Conservation (phyloP, 2,797 vertebrate genomes). For the Pipistrellus kuhlii region DNA sequence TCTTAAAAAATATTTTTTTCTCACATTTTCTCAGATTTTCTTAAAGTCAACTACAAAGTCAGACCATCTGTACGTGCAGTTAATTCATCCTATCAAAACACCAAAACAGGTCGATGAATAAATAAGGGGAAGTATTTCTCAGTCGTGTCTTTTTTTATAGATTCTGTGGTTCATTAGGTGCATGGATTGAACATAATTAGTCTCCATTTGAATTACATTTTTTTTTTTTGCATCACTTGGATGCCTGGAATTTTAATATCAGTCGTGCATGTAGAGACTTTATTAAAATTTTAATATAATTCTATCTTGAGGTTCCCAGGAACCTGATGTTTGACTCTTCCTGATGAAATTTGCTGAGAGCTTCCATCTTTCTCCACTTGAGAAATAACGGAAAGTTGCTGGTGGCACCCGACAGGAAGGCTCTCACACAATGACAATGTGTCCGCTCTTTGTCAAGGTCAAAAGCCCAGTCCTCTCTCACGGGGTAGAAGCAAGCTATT, state of each 20-base stretch:
- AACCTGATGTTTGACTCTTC: constrained; percentile 67
- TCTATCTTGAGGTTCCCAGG: constrained; percentile 52
- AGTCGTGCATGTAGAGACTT: constrained; percentile 33
- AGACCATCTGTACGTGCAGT: constrained; percentile 16
- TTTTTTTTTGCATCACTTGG: background rate
- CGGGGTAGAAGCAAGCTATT: constrained; percentile 42
- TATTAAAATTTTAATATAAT: constrained; percentile 61
- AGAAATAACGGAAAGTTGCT: constrained; percentile 60
- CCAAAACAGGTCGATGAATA: constrained; percentile 6
- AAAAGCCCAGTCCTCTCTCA: constrained; percentile 56
- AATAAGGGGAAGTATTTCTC: constrained; percentile 33
- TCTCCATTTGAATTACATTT: constrained; percentile 57
- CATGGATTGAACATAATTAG: constrained; percentile 69
- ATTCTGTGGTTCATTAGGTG: constrained; percentile 50
- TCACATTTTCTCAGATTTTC: background rate
- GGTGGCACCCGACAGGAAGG: background rate
- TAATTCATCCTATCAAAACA: constrained; percentile 41
- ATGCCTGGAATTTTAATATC: constrained; percentile 65
- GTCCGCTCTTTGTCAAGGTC: constrained; percentile 54
- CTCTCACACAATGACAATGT: constrained; percentile 1
- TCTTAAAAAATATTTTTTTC: background rate
- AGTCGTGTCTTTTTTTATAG: background rate
- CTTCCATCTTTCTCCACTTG: constrained; percentile 60
- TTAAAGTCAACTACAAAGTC: background rate
- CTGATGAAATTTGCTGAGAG: constrained; percentile 65